These are phyloP conservation scores for Acyrthosiphon pisum DNA, from an alignment of 1,140 invertebrate genomes.

Conservation along the genomic window DNA sequence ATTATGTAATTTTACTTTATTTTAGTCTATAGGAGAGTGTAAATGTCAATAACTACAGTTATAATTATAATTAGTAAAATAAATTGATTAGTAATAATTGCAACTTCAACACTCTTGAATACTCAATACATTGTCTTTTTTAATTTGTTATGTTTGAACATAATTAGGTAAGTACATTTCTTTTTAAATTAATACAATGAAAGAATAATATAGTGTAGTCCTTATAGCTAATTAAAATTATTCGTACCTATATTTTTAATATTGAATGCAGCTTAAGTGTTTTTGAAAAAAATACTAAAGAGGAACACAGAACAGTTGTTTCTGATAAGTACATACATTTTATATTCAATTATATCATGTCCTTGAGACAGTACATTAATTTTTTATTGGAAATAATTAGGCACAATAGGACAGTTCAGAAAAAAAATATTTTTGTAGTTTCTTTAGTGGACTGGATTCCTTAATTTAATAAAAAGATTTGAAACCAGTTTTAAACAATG, in stretches of 20 bases:
- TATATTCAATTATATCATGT: background rate
- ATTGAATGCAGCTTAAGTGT: background rate
- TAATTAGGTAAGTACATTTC: no score
- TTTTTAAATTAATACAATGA: background rate
- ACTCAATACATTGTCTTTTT: background rate
- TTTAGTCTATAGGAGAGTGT: background rate
- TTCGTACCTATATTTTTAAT: background rate
- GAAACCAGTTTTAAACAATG: constrained; percentile 15
- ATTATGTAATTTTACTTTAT: background rate
- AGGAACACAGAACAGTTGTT: background rate
- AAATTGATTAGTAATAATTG: no score
- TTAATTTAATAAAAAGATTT: background rate
- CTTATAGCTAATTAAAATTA: background rate
- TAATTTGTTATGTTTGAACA: background rate
- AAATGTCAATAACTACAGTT: background rate
- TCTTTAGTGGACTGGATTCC: constrained; percentile 23
- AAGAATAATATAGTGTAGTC: background rate
- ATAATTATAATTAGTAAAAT: background rate
- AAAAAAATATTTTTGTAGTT: background rate
- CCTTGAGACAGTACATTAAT: background rate
- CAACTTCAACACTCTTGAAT: background rate
- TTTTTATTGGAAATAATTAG: constrained; percentile 3
- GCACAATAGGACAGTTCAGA: background rate
- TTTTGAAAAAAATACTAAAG: background rate
- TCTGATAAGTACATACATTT: background rate